Conservation (phyloP, 2,113 vertebrate species). For the Chaetodon auriga region DNA sequence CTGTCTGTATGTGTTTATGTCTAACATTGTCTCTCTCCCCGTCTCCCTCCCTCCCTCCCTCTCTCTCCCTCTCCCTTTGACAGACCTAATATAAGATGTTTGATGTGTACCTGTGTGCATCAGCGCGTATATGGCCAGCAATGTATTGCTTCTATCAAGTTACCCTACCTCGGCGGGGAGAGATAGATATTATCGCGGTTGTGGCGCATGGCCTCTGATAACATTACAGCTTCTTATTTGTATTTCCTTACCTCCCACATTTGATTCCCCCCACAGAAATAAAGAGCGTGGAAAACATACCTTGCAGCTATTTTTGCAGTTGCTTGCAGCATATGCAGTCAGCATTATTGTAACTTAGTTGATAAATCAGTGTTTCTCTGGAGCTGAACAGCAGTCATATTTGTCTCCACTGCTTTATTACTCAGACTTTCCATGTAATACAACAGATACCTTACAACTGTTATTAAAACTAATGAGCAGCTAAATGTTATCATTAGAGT, state of each 20-base stretch:
- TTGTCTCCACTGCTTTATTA: conserved; percentile 12
- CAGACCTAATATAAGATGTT: conserved; percentile 77
- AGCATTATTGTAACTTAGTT: conserved; percentile 42
- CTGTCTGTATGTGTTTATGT: conserved; percentile 33
- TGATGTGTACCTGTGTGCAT: conserved; percentile 78
- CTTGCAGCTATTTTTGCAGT: conserved; percentile 54
- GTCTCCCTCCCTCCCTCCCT: conserved; percentile 6
- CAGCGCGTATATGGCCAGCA: conserved; percentile 52
- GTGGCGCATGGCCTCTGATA: conserved; percentile 75
- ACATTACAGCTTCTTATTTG: conserved; percentile 77
- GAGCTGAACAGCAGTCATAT: conserved; percentile 38
- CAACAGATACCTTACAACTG: background rate
- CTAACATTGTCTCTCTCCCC: conserved; percentile 33
- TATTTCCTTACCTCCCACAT: conserved; percentile 64
- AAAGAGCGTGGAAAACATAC: conserved; percentile 48
- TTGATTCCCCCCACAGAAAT: conserved; percentile 65
- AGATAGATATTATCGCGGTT: conserved; percentile 75
- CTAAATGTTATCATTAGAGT: background rate
- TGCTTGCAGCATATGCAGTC: conserved; percentile 31
- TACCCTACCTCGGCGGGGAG: conserved; percentile 63
- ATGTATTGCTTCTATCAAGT: conserved; percentile 76
- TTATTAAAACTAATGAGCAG: conserved; percentile 4
- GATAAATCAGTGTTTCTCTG: conserved; percentile 47
- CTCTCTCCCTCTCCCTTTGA: conserved; percentile 45
- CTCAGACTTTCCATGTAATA: conserved; percentile 23